phyloP scores from a whole-genome alignment of 2,888 invertebrate species.

The Tachina grossa region DNA sequence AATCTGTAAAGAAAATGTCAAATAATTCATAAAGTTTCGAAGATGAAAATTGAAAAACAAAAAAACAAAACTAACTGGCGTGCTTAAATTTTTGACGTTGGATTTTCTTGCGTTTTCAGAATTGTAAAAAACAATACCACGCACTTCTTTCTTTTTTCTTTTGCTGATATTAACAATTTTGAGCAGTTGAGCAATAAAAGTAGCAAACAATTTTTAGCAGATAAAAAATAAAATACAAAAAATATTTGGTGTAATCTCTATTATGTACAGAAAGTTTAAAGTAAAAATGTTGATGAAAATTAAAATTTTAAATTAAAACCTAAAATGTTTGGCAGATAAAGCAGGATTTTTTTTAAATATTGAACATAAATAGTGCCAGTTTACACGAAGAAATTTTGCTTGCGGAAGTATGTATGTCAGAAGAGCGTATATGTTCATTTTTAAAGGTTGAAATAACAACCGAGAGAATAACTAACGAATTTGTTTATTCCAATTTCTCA shows the following conservation, averaged over 20 bases:
- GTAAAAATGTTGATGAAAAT: constrained; percentile 35
- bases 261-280: background rate
- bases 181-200: background rate
- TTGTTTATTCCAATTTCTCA: too few relatives aligned
- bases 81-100: constrained; percentile 29
- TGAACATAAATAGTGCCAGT: too few relatives aligned
- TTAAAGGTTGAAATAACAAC: too few relatives aligned
- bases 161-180: constrained; percentile 37
- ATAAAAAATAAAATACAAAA: constrained; percentile 15
- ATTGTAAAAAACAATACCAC: constrained; percentile 40
- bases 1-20: constrained; percentile 53
- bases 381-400: too few relatives aligned
- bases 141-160: constrained; percentile 11
- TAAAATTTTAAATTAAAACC: constrained; percentile 50
- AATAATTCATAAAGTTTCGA: constrained; percentile 52
- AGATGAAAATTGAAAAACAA: background rate
- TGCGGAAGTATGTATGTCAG: too few relatives aligned
- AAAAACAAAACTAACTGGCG: constrained; percentile 25
- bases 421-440: too few relatives aligned
- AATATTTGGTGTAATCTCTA: too few relatives aligned
- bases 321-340: background rate
- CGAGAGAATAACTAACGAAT: too few relatives aligned
- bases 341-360: background rate
- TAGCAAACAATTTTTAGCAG: constrained; percentile 1
- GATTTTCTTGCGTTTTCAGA: constrained; percentile 24